Base-by-base conservation (phyloP, 2,113 vertebrate genomes). In the Electrona antarctica region DNA sequence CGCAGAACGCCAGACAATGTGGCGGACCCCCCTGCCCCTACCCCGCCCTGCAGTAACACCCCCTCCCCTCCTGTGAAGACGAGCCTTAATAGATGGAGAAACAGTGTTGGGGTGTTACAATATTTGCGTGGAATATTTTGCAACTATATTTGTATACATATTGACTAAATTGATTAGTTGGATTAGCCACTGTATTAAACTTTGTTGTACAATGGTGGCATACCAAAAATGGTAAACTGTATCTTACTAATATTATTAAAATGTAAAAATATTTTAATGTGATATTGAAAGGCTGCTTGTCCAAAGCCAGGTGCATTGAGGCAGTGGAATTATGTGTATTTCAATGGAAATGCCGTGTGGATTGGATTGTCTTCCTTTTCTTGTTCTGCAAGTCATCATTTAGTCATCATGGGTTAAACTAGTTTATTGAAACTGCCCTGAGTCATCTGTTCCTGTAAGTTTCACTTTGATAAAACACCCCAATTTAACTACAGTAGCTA, bases 1-100 rank as follows among this genome's bases (percentile, higher is more conserved):
- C 83, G 86, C 81, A 84, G 79, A 87, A 81, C 46, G 69, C 82
- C 75, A 77, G 83, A 84, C 86, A 90, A 84, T 83, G 74, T 67
- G 57, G 62, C 28, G 68, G 71, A 69, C 69, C 15, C 33, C 8
- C 13, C 47, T 48, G 10, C 28, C 62, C 29, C 48, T n/a, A 47
- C 7, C 67, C n/a, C 41, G 48, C 61, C 14, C 67, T 54, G 50
- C 64, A 33, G n/a, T 46, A 59, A 68, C 21, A 7, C 58, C 15
- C 10, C 14, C 61, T 15, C 10, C 29, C 45, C 54, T 5, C 48
- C 28, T 12, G 80, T 68, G 72, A 51, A 85, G 85, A 87, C 73
- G 21, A 78, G 71, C 83, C 64, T 41, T 80, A 82, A 87, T 79
- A 85, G 81, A 90, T 78, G 79, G 77, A 71, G 78, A 67, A 73